Base-by-base conservation (phyloP, 2,888 invertebrate genomes). In the Zhuqinia jingwanae region DNA sequence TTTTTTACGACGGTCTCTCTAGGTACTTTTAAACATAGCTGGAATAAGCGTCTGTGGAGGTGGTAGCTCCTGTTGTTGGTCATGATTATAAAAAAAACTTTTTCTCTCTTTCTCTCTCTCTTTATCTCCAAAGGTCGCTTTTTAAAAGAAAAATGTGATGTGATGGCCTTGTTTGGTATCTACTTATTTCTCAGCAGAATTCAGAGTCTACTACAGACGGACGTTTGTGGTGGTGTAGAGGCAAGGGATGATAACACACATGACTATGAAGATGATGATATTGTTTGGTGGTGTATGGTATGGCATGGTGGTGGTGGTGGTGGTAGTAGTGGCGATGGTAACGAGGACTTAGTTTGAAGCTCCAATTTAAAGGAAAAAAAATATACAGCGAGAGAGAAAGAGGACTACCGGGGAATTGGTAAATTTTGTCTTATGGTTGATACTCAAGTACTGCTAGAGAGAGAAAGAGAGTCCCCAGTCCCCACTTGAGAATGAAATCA, bases 331-430 rank as follows among this genome's bases (percentile, higher is more conserved):
- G 58, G 58, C 58, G 56, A 58, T 68, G 68, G 84, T 78, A 84
- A 77, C 77, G 84, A 84, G 84, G 84, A 84, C 84, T 84, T 84
- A 83, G 76, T 77, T 68, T 68, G 70, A 84, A 84, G 77, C 84
- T 84, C 58, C 84, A 84, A 84, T 84, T 84, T 84, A 84, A 78
- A 84, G 63, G 27, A 73, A 70, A 73, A 56, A 20, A 68, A 17
- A 25, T 77, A 77, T 58, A 80, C 53, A 75, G 79, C 79, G 79
- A 22, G 53, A 53, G 53, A 78, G 80, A n/a, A 68, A 17, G 25
- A 77, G 77, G 77, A 75, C 63, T 79, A 85, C 79, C 79, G 22
- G 53, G 68, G 63, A 85, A 85, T 73, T 78, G 78, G 70, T 73
- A 85, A 85, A 78, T 85, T 79, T 73, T 79, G 36, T 85, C 78